Conservation (phyloP, 2,113 vertebrate genomes). For the Tachycineta bicolor region DNA sequence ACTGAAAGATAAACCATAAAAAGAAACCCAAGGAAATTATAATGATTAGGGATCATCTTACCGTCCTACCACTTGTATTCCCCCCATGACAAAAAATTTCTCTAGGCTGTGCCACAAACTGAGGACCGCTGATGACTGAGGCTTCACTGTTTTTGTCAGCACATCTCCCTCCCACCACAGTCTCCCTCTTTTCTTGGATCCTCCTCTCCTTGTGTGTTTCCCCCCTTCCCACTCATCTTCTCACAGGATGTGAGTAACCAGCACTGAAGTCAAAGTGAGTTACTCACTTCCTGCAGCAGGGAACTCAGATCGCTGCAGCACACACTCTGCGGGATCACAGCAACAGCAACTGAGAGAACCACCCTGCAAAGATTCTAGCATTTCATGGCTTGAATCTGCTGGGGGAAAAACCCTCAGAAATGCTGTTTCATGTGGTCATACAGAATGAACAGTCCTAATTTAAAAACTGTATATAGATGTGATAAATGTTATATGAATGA, state of each 20-base stretch:
- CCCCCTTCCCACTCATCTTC: constrained; percentile 8
- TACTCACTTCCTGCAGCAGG: constrained; percentile 52
- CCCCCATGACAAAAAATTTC: background rate
- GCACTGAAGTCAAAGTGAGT: background rate
- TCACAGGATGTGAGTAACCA: constrained; percentile 63
- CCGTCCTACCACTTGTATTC: background rate
- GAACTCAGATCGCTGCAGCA: background rate
- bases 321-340: background rate
- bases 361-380: background rate
- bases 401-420: background rate
- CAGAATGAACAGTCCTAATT: background rate
- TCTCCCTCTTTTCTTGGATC: background rate
- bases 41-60: background rate
- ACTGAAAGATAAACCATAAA: background rate
- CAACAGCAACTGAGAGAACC: background rate
- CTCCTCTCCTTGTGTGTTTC: background rate
- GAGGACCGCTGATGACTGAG: background rate
- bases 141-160: background rate
- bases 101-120: background rate
- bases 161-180: background rate
- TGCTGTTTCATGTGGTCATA: background rate
- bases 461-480: background rate
- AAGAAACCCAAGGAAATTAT: background rate
- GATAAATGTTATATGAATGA: background rate
- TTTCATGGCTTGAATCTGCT: background rate